Base-by-base conservation (phyloP, 2,888 invertebrate species). In the Drosophila neutralis region DNA sequence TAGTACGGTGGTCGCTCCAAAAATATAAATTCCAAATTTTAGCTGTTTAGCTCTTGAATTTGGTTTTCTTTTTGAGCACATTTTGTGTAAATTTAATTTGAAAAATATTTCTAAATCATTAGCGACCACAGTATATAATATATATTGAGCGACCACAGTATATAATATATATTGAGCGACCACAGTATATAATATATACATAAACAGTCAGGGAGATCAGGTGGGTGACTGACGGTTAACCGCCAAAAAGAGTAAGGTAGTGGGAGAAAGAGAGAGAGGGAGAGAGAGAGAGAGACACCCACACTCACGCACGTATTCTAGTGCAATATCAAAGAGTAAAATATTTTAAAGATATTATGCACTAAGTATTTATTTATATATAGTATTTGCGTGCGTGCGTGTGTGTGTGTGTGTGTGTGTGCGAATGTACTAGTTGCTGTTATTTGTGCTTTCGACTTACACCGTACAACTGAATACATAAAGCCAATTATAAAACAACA, bases 401-500 rank as follows among this genome's bases (percentile, higher is more conserved):
- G 54, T 42, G 45, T 51, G 51, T 61, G 62, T 51, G 62, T 36
- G 38, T 75, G 58, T 36, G 33, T 65, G 38, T 13, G 51, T 38
- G 27, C 62, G 51, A 54, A 42, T 68, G 53, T 42, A 40, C 35
- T 60, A 36, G 36, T 70, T 71, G 62, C 62, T 58, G 71, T 71
- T 71, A 78, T 59, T 58, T 64, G 79, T 79, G 70, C 67, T 62
- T 62, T 68, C 40, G 54, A 54, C 64, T 69, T 42, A 61, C 36
- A 75, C 66, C 58, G 60, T 65, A 54, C 69, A 67, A 81, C 68
- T 77, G 52, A 65, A 67, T 56, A 84, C 70, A 81, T 73, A 83
- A 82, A 82, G 83, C 85, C 83, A 83, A 83, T 85, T 85, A 76
- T 73, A 72, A 76, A 75, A 73, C 74, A 75, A 73, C 71, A 68